Evolutionary conservation across 1,140 invertebrate genomes (phyloP).

Genomic region (Heliconius eleuchia): DNA sequence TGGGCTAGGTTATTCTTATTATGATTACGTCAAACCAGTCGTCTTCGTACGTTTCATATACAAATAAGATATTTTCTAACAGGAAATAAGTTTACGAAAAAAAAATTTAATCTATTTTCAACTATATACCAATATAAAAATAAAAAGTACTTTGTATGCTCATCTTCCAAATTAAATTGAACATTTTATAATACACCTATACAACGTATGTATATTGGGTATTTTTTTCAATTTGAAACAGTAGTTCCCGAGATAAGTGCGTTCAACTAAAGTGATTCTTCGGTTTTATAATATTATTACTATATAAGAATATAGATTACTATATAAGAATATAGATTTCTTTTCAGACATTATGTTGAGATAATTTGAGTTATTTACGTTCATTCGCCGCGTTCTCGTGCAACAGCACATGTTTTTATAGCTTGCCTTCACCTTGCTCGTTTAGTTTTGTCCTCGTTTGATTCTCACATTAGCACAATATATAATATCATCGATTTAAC

Average conservation of each 20-base stretch:
- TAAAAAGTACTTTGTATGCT: no score
- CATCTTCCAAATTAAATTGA: no score
- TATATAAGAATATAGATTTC: background rate
- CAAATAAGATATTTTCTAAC: background rate
- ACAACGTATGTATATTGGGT: no score
- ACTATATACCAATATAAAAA: no score
- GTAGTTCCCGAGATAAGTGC: no score
- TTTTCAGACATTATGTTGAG: background rate
- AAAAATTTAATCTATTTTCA: background rate
- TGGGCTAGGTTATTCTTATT: slow-evolving; percentile 23
- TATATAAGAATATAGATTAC: background rate
- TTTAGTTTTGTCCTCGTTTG: slow-evolving; percentile 53
- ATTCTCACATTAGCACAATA: slow-evolving; percentile 45
- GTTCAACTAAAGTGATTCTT: no score
- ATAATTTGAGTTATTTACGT: background rate
- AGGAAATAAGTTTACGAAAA: background rate
- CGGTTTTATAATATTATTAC: background rate
- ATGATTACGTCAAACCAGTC: slow-evolving; percentile 20
- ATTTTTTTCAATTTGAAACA: no score
- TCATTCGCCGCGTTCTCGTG: background rate
- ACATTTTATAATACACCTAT: no score
- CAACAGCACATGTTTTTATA: slow-evolving; percentile 51
- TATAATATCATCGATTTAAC: slow-evolving; percentile 7
- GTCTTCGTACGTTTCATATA: background rate
- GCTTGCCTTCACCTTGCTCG: slow-evolving; percentile 59